A percentile compares a stretch with the other conserved stretches of the same genome.
phyloP scores from a whole-genome alignment of 2,797 vertebrate genomes.

The Hafferia zeledoni region DNA sequence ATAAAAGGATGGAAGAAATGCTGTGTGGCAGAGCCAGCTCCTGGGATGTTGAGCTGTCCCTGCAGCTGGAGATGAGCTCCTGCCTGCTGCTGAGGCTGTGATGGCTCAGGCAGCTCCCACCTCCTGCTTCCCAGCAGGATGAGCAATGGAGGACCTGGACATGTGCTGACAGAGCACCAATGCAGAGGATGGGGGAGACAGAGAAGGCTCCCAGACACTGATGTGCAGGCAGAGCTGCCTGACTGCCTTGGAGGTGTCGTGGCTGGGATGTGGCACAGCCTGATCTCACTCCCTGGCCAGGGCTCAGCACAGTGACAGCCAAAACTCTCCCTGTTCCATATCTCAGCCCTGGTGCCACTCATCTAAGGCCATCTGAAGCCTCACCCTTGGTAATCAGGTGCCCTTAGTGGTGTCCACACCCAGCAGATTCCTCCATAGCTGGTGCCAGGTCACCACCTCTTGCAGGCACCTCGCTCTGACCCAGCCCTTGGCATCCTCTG shows the following conservation, averaged over 20 bases:
- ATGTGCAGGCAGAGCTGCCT: neutral
- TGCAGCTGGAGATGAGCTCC: neutral
- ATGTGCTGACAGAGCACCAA: neutral
- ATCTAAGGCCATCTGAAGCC: neutral
- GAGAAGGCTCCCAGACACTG: neutral
- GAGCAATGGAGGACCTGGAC: neutral
- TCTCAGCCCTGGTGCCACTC: neutral
- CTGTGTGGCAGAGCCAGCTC: neutral
- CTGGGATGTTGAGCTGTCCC: neutral
- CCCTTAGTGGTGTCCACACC: fast-evolving
- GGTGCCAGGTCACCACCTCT: neutral
- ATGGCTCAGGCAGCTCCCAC: neutral
- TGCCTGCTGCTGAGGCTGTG: neutral
- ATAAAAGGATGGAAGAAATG: neutral
- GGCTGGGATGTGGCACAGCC: neutral
- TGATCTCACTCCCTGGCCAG: fast-evolving
- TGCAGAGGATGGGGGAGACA: neutral
- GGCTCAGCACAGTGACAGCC: neutral
- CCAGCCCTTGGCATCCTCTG: neutral
- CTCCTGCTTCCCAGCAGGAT: neutral
- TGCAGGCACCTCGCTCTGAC: fast-evolving
- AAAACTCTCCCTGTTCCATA: neutral
- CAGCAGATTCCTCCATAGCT: neutral
- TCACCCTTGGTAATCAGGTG: neutral
- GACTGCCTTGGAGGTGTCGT: neutral